phyloP scores from a whole-genome alignment of 2,888 invertebrate species.

The Agrypnus murinus region DNA sequence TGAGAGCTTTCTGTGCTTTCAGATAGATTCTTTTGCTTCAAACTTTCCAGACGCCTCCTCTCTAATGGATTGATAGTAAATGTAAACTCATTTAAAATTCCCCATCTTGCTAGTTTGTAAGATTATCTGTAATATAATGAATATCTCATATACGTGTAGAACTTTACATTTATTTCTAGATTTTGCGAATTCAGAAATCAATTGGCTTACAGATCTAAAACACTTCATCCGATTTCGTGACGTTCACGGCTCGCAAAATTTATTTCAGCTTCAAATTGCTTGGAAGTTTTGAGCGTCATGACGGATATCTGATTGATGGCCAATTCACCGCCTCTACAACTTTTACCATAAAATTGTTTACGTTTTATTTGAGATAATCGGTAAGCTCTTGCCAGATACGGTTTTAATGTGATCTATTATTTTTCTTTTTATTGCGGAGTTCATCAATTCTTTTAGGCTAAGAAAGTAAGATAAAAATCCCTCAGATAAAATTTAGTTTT shows the following conservation, averaged over 20 bases:
- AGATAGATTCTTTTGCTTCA: constrained; percentile 31
- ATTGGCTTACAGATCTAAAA: constrained; percentile 12
- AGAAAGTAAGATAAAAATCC: too few species aligned
- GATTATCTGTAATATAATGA: neutral
- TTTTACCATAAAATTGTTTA: constrained; percentile 39
- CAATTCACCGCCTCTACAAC: constrained; percentile 38
- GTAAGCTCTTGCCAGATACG: constrained; percentile 22
- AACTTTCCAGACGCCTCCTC: constrained; percentile 34
- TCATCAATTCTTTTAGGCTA: too few species aligned
- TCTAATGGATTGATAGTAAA: constrained; percentile 35
- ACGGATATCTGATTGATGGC: constrained; percentile 47
- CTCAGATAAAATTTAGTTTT: neutral
- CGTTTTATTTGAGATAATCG: constrained; percentile 38
- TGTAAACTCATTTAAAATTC: constrained; percentile 20
- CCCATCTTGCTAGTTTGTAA: neutral
- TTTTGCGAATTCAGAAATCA: constrained; percentile 13
- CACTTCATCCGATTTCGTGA: constrained; percentile 34
- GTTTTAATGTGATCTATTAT: constrained; percentile 25
- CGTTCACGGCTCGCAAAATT: constrained; percentile 35
- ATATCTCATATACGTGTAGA: neutral
- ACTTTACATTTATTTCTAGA: neutral
- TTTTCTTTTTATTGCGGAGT: neutral
- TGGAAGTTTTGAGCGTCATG: constrained; percentile 45
- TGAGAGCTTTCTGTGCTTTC: constrained; percentile 42
- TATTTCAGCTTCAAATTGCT: constrained; percentile 45